Evolutionary conservation across 2,888 invertebrate genomes (phyloP), one percentile per base, ranked within the genome.

Genomic region (Petrophora chlorosata): DNA sequence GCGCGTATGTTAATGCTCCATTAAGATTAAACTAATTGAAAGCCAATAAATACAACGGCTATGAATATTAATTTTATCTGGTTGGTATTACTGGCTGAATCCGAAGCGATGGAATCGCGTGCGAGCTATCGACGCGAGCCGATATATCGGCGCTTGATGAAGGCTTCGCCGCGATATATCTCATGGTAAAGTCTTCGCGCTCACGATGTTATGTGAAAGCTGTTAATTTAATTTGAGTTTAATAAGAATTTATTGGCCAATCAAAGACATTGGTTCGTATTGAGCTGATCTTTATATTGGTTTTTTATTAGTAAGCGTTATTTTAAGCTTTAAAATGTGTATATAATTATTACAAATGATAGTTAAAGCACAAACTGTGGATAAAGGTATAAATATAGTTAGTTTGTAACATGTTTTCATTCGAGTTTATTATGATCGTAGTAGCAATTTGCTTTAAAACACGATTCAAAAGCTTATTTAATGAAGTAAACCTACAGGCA

Each of bases 21-120:
- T 90, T 88, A 89, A 87, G 90, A 90, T 90, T 88, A 90, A 82
- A 86, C 90, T 90, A 90, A 90, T 90, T 90, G 90, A 90, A 90
- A 88, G 89, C 87, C 90, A 90, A 89, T 90, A 90, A 90, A 90
- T 90, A 90, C 86, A 87, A 86, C 86, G 76, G 84, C 89, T 88
- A 90, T 90, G 90, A 90, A 88, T 90, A 87, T 85, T 87, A 87
- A 90, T 88, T 86, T 87, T 86, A 88, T 90, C 88, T 87, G 82
- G 74, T 82, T 72, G 74, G 72, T 70, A 70, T 76, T 75, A 73
- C 64, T 64, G 61, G 69, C 39, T 41, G 40, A 14, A 63, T 72
- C 62, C 42, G 40, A 14, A 63, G 72, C 62, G 75, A 65, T 67
- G 56, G 56, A 54, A 66, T 85, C 82, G 82, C 83, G 82, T 83